A percentile compares a stretch with the other conserved stretches of the same genome.
Evolutionary conservation across 2,888 invertebrate genomes (phyloP).

Genomic region (Sesia apiformis): DNA sequence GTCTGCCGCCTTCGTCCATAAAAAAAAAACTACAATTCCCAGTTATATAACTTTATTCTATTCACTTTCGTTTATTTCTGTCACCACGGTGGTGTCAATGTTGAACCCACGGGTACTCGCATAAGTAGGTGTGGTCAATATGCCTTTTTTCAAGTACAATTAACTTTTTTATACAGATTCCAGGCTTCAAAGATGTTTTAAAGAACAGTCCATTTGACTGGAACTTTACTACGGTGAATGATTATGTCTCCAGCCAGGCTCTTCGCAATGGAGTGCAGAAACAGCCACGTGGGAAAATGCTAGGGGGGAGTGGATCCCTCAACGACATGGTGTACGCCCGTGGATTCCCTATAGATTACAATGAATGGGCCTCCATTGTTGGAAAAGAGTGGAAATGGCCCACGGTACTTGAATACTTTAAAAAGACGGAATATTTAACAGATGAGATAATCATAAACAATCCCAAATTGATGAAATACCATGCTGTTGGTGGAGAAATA

Average conservation of each 20-base stretch:
- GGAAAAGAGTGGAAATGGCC: constrained; percentile 46
- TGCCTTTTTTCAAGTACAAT: too few species aligned
- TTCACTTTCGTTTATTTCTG: too few species aligned
- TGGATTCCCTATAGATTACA: constrained; percentile 48
- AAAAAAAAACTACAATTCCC: too few species aligned
- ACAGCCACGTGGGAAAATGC: constrained; percentile 50
- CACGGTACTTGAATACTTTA: constrained; percentile 44
- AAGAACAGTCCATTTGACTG: constrained; percentile 42
- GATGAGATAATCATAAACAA: constrained; percentile 39
- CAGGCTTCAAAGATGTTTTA: constrained; percentile 31
- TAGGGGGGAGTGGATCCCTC: constrained; percentile 52
- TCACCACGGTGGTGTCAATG: not conserved
- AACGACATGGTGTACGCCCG: constrained; percentile 59
- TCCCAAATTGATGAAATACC: constrained; percentile 32
- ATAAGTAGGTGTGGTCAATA: too few species aligned
- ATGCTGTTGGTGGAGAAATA: constrained; percentile 42
- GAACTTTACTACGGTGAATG: constrained; percentile 48
- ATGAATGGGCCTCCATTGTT: constrained; percentile 40
- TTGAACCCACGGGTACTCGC: too few species aligned
- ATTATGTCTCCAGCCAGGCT: constrained; percentile 37
- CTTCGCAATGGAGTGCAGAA: constrained; percentile 31
- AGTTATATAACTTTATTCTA: too few species aligned
- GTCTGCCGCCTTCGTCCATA: too few species aligned
- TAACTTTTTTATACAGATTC: constrained; percentile 30
- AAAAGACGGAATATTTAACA: constrained; percentile 48